These are phyloP conservation scores for Apaloderma vittatum DNA, from an alignment of 2,113 vertebrate genomes.

Conservation along the genomic window DNA sequence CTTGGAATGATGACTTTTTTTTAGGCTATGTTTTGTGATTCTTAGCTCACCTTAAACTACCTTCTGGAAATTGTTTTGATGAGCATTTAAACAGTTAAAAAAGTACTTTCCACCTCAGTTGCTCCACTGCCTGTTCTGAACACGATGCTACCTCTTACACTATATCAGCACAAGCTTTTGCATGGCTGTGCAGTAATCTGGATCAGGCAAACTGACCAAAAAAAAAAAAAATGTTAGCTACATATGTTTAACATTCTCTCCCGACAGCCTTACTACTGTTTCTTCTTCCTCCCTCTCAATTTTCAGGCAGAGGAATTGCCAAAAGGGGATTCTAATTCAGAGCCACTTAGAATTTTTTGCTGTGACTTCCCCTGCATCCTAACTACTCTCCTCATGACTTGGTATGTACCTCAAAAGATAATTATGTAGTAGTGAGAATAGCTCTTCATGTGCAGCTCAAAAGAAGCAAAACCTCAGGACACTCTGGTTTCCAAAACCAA, in stretches of 20 bases:
- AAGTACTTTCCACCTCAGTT: not conserved
- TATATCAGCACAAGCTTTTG: not conserved
- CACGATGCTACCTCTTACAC: not conserved
- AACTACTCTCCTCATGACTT: not conserved
- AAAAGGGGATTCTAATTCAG: not conserved
- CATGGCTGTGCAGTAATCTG: not conserved
- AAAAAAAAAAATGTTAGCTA: not conserved
- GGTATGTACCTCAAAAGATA: not conserved
- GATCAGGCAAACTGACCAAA: not conserved
- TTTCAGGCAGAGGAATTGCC: not conserved
- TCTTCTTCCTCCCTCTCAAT: not conserved
- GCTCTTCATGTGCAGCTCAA: not conserved
- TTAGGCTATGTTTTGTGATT: not conserved
- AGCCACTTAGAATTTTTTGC: not conserved
- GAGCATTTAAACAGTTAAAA: not conserved
- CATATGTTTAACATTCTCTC: not conserved
- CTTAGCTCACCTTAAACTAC: not conserved
- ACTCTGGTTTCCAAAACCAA: not conserved
- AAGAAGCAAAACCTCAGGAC: not conserved
- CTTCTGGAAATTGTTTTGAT: not conserved
- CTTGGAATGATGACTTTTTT: not conserved
- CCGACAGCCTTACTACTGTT: not conserved
- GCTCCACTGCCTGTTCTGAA: not conserved
- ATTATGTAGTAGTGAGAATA: not conserved
- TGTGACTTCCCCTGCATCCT: not conserved